phyloP scores from a whole-genome alignment of 92 coral and sea anemone genomes.

The Umimayanthus kanabou region DNA sequence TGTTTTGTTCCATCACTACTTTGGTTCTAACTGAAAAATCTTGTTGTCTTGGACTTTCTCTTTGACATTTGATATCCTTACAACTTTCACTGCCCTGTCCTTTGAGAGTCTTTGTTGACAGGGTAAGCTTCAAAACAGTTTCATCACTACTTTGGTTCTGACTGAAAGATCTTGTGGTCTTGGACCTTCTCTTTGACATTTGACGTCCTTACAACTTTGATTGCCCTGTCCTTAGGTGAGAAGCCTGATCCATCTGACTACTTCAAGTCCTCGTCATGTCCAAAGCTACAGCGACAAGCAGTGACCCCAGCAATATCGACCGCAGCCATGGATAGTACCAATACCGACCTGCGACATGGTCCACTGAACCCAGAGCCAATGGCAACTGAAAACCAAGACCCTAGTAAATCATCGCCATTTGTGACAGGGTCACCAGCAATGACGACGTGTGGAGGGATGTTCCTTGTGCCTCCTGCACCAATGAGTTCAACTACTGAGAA shows the following conservation, averaged over 20 bases:
- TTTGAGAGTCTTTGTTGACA: too few relatives aligned
- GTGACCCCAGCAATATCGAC: constrained; percentile 87
- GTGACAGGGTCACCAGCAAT: constrained; percentile 23
- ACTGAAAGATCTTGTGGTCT: too few relatives aligned
- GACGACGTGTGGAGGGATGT: background rate
- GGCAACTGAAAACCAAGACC: constrained; percentile 97
- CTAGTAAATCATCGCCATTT: constrained; percentile 67
- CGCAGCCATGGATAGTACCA: constrained; percentile 70
- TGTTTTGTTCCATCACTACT: background rate
- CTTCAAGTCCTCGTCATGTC: constrained; percentile 86
- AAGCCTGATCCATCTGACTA: constrained; percentile 92
- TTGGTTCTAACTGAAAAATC: background rate
- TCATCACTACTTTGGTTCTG: too few relatives aligned
- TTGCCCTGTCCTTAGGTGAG: too few relatives aligned
- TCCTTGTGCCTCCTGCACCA: constrained; percentile 6
- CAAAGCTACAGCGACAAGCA: constrained; percentile 80
- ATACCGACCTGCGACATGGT: constrained; percentile 59
- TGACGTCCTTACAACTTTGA: too few relatives aligned
- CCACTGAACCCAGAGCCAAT: constrained; percentile 66
- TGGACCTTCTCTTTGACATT: too few relatives aligned
- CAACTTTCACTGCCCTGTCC: background rate
- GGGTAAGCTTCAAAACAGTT: too few relatives aligned
- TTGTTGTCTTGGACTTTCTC: background rate
- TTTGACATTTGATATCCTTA: background rate
- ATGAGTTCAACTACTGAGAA: constrained; percentile 21